These are phyloP conservation scores for Chaetodon auriga DNA, from an alignment of 2,113 vertebrate genomes.

Conservation along the genomic window DNA sequence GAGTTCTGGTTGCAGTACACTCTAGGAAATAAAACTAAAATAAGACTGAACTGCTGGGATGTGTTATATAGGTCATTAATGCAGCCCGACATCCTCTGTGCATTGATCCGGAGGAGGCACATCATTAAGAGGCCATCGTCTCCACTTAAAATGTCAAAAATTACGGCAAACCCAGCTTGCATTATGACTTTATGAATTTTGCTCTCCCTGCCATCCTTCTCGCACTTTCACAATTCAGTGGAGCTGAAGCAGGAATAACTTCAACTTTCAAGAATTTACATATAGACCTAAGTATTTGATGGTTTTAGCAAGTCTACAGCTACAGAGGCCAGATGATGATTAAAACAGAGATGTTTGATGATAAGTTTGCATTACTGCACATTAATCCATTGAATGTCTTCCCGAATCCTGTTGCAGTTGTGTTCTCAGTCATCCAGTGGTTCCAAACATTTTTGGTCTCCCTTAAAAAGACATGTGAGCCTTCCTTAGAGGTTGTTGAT, in stretches of 20 bases:
- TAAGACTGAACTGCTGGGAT: constrained; percentile 20
- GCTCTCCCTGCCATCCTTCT: neutral
- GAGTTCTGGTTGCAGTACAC: constrained; percentile 21
- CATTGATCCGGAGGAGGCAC: constrained; percentile 57
- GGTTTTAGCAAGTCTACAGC: neutral
- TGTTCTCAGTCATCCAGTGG: neutral
- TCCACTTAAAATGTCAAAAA: constrained; percentile 46
- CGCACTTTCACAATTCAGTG: constrained; percentile 7
- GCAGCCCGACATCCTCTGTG: constrained; percentile 28
- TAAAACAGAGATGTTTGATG: neutral
- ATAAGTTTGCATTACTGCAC: neutral
- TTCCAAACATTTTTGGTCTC: neutral
- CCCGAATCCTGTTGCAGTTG: neutral
- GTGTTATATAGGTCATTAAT: constrained; percentile 54
- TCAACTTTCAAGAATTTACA: constrained; percentile 1
- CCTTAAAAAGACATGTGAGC: neutral
- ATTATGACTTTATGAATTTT: constrained; percentile 11
- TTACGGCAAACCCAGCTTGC: constrained; percentile 19
- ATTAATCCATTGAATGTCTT: neutral
- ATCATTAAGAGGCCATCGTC: constrained; percentile 46
- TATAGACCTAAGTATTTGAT: neutral
- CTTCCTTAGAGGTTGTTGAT: neutral
- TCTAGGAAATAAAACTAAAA: constrained; percentile 36
- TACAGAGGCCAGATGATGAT: neutral
- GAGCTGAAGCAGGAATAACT: constrained; percentile 1